These are phyloP conservation scores for Cottus gobio DNA, from an alignment of 2,113 vertebrate species.

Conservation along the genomic window DNA sequence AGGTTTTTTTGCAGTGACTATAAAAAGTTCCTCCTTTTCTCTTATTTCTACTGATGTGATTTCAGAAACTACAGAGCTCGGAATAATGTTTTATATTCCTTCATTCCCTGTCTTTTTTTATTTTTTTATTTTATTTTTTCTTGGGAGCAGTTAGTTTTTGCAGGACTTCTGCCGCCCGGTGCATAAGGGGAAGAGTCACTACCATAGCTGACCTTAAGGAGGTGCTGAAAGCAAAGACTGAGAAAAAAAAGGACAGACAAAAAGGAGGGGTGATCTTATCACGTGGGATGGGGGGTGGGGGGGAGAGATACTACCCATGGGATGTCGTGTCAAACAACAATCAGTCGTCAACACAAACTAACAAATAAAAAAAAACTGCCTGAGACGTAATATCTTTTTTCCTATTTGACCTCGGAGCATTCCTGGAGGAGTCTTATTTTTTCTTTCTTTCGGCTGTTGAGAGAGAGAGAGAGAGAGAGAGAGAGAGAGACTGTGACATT, in stretches of 20 bases:
- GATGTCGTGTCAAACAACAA: conserved; percentile 58
- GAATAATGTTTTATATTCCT: conserved; percentile 51
- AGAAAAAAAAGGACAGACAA: conserved; percentile 52
- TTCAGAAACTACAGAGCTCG: conserved; percentile 45
- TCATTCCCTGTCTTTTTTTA: conserved; percentile 50
- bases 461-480: conserved; percentile 45
- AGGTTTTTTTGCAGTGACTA: conserved; percentile 11
- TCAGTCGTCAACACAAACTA: conserved; percentile 53
- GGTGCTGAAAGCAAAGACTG: conserved; percentile 80
- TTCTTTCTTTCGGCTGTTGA: conserved; percentile 49
- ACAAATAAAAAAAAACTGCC: conserved; percentile 33
- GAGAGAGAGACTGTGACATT: conserved; percentile 53
- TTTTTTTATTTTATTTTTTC: background rate
- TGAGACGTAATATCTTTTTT: conserved; percentile 57
- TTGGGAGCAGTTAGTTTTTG: conserved; percentile 59
- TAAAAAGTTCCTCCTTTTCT: conserved; percentile 19
- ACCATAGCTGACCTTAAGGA: conserved; percentile 74
- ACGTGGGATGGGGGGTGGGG: conserved; percentile 18
- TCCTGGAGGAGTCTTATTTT: conserved; percentile 56
- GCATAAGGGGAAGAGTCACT: conserved; percentile 57
- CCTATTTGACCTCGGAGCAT: conserved; percentile 53
- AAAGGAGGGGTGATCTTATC: conserved; percentile 50
- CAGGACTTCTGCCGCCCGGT: conserved; percentile 52
- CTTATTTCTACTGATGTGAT: conserved; percentile 50
- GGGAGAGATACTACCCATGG: conserved; percentile 45